Base-by-base conservation (phyloP, 2,113 vertebrate species). In the Pleuronectes platessa region DNA sequence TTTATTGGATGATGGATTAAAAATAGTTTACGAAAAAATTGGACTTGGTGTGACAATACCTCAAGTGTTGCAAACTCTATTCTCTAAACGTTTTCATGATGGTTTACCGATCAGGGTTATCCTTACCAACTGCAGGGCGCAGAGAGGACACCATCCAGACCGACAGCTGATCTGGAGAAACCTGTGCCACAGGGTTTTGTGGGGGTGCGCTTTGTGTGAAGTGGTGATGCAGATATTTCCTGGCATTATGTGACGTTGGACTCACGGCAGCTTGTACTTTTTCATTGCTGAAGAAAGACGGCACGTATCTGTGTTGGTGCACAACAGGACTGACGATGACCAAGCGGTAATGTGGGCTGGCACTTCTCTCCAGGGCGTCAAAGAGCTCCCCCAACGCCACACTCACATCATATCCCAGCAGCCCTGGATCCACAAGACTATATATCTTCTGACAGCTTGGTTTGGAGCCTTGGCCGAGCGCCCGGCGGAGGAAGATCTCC, bases 401-500 rank as follows among this genome's bases (percentile, higher is more conserved):
- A 14, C 94, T 90, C 27, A 94, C 92, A 42, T 95, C 93, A 60
- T 95, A 95, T 13, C 74, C 82, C 83, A 95, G 78, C 60, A 93
- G 78, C 6, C 94, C 94, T 27, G 94, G 92, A 61, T 89, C 91
- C 23, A 94, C 82, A 21, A 95, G 74, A 20, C 87, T 92, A 71
- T 95, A 94, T 47, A 95, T 94, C 85, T 93, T 95, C 68, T 86
- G 73, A 26, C 85, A 89, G 35, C 71, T 79, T 35, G 21, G 72
- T 37, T 2, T 49, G 24, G 76, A 58, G 7, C 71, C 68, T 60
- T 84, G 73, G 10, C 83, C 61, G 4, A 96, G 86, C 72, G 93
- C 93, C 74, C 94, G 85, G n/a, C 92, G 89, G 15, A 96, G 85
- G 47, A 96, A 94, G 65, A 95, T 90, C 74, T 95, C 94, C 20